Evolutionary conservation across 1,140 invertebrate species (phyloP).

Genomic region (Euglossa dilemma): DNA sequence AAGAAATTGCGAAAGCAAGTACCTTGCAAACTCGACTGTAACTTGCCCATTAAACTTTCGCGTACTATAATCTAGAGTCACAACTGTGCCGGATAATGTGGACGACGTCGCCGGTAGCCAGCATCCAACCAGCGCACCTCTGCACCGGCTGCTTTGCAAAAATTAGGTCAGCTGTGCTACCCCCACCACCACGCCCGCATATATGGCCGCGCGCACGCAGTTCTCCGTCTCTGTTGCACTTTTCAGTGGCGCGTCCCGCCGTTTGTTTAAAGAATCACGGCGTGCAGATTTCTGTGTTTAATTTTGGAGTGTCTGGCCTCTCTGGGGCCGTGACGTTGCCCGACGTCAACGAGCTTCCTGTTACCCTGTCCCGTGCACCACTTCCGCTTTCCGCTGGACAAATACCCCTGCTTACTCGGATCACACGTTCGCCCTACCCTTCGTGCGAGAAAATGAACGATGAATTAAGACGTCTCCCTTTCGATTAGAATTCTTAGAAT

Average conservation of each 20-base stretch:
- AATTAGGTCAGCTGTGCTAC: not conserved
- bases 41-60: not conserved
- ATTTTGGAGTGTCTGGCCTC: not conserved
- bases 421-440: not conserved
- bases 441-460: not conserved
- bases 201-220: not conserved
- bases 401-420: not conserved
- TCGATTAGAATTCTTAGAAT: not conserved
- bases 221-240: not conserved
- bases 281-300: conserved; percentile 3
- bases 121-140: not conserved
- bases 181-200: not conserved
- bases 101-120: not conserved
- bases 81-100: not conserved
- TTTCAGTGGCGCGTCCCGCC: not conserved
- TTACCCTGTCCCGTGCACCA: not conserved
- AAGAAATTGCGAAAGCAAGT: too few relatives aligned
- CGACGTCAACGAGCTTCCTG: conserved; percentile 5
- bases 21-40: not conserved
- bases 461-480: not conserved
- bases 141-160: not conserved
- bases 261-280: conserved; percentile 15
- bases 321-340: not conserved
- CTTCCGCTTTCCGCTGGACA: not conserved
- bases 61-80: not conserved